Base-by-base conservation (phyloP, 2,888 invertebrate genomes). In the Amiota mariae region DNA sequence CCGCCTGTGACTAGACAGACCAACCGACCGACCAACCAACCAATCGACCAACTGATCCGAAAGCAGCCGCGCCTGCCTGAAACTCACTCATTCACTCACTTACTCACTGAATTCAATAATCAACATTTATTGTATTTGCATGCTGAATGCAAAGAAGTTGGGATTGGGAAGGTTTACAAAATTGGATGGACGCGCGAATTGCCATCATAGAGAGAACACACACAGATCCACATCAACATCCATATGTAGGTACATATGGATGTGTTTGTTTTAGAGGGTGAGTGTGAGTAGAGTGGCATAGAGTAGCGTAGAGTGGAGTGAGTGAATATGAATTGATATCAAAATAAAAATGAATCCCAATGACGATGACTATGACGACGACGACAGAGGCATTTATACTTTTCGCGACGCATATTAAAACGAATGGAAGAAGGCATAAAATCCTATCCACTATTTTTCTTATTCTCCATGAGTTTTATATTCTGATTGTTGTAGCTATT, bases 81-180 rank as follows among this genome's bases (percentile, higher is more conserved):
- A 75, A 73, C 54, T 73, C 64, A 66, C 66, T 72, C 68, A 73
- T 72, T 59, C 71, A 73, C 75, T 71, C 64, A 73, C 24, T 24
- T 24, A 75, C 71, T 71, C 71, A 54, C 73, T 54, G 67, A 70
- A 51, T 56, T 20, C 48, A 51, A 57, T 36, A 63, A 36, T 46
- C 59, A 20, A 11, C 15, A 20, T 15, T 59, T 59, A 59, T 59
- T 59, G n/a, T 59, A 59, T 68, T 68, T 68, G 67, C 67, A 68
- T 68, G 67, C 67, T 24, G 67, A 68, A 68, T 83, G 86, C 86
- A 85, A 84, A 82, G 76, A 74, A 72, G 56, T 73, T 63, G 68
- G 64, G 72, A 71, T 73, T 63, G 68, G 64, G 72, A 71, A 36
- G 36, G 36, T 36, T 36, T 36, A 6, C 36, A 36, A 36, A 36